phyloP scores from a whole-genome alignment of 2,888 invertebrate genomes.

The Zele albiditarsus region DNA sequence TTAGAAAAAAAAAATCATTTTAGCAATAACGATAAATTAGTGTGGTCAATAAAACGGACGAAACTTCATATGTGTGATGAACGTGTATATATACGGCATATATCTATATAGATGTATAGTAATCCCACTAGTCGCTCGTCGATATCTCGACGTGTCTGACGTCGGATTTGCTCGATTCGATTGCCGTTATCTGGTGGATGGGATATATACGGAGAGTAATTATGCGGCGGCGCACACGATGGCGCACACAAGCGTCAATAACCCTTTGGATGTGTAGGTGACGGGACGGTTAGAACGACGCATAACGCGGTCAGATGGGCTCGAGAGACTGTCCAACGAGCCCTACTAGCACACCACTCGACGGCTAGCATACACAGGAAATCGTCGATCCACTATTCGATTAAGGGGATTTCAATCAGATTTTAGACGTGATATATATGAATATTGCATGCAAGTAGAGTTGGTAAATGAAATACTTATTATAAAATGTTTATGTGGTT shows the following conservation, averaged over 20 bases:
- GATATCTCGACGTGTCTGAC: constrained; percentile 41
- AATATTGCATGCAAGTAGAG: not conserved
- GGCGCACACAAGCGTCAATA: constrained; percentile 38
- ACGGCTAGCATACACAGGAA: not conserved
- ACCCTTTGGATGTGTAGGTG: constrained; percentile 35
- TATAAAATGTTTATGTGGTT: not conserved
- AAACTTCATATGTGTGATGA: not conserved
- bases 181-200: constrained; percentile 36
- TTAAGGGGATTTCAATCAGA: constrained; percentile 10
- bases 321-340: constrained; percentile 8
- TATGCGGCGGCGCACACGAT: constrained; percentile 37
- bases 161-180: constrained; percentile 40
- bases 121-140: constrained; percentile 28
- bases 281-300: not conserved
- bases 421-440: not conserved
- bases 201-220: constrained; percentile 33
- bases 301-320: not conserved
- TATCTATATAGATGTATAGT: not conserved
- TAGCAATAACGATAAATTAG: not conserved
- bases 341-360: not conserved
- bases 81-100: not conserved
- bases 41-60: no score
- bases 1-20: not conserved
- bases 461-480: not conserved
- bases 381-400: not conserved